These are phyloP conservation scores for Rafetus swinhoei DNA, from an alignment of 2,113 vertebrate genomes.

Conservation along the genomic window DNA sequence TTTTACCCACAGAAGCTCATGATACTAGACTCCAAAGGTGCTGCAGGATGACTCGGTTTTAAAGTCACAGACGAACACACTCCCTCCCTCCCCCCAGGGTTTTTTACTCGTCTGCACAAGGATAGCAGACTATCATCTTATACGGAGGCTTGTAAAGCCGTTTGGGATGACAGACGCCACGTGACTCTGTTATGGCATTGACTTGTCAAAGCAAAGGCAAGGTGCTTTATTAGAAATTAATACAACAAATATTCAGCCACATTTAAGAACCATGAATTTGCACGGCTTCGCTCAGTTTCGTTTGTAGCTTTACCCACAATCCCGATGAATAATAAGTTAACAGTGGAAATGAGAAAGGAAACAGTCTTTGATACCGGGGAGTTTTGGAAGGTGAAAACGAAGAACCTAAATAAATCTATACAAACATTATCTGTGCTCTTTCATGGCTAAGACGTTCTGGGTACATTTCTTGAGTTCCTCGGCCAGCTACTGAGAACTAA, in stretches of 20 bases:
- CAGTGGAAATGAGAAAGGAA: neutral
- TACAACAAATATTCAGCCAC: neutral
- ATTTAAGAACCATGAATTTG: neutral
- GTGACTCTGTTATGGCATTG: rapidly evolving
- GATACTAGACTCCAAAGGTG: too few species aligned
- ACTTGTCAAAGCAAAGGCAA: neutral
- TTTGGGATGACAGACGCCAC: neutral
- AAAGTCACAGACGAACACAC: too few species aligned
- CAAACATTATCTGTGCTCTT: neutral
- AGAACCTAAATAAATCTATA: neutral
- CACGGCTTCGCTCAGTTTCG: neutral
- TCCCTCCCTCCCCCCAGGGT: too few species aligned
- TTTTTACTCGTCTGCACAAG: neutral
- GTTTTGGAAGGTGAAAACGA: neutral
- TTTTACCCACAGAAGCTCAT: too few species aligned
- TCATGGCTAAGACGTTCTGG: neutral
- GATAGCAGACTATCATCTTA: neutral
- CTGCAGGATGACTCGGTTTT: too few species aligned
- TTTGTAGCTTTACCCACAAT: neutral
- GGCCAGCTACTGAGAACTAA: rapidly evolving
- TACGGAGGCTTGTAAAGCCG: neutral
- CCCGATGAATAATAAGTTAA: conserved; percentile 12
- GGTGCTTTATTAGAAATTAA: neutral
- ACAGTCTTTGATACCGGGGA: neutral
- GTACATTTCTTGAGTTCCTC: neutral